These are phyloP conservation scores for Ptilonorhynchus violaceus DNA, from an alignment of 2,113 vertebrate species.

Conservation along the genomic window DNA sequence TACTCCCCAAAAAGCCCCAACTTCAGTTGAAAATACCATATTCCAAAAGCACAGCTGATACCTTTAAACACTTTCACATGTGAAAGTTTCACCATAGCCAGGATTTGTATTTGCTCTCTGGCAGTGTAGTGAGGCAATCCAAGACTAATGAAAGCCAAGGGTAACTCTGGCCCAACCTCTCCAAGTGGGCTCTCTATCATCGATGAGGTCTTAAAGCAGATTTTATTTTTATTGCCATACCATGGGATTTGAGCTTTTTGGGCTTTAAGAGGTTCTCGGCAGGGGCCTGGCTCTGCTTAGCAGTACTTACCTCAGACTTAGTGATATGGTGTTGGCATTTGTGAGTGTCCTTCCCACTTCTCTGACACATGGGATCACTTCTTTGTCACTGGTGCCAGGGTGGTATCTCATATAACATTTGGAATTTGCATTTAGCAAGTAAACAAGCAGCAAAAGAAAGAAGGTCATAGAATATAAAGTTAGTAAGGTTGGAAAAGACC, in stretches of 20 bases:
- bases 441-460: neutral
- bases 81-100: neutral
- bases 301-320: neutral
- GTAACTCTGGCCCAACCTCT: neutral
- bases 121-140: neutral
- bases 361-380: neutral
- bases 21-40: neutral
- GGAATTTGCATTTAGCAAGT: neutral
- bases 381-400: neutral
- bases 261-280: neutral
- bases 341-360: neutral
- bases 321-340: neutral
- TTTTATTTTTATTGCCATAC: conserved; percentile 45
- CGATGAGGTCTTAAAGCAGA: neutral
- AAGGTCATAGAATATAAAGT: neutral
- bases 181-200: neutral
- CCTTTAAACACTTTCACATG: conserved; percentile 10
- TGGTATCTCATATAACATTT: neutral
- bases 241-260: neutral
- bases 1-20: neutral
- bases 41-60: neutral
- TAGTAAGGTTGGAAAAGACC: neutral
- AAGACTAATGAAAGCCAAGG: neutral
- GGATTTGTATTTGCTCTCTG: neutral
- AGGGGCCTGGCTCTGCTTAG: neutral